Evolutionary conservation across 2,113 vertebrate species (phyloP).

Genomic region (Meles meles): DNA sequence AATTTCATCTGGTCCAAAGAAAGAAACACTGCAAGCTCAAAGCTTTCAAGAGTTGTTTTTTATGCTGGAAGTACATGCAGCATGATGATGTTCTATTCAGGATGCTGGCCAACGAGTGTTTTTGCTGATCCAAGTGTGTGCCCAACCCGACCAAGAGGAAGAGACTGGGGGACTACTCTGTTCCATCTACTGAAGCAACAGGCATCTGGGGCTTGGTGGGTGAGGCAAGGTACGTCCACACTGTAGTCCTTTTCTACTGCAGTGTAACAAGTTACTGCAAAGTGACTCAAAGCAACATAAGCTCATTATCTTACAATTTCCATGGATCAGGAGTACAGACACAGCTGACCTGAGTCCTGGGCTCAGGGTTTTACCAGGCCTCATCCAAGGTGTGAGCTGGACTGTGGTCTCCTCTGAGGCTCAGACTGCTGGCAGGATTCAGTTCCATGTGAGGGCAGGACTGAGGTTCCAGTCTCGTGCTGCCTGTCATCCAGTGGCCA

Average conservation of each 20-base stretch:
- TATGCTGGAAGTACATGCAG: neutral
- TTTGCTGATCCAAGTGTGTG: neutral
- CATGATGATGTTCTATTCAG: neutral
- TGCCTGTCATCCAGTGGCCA: neutral
- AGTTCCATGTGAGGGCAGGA: neutral
- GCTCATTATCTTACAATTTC: neutral
- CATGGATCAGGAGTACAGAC: neutral
- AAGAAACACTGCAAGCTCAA: neutral
- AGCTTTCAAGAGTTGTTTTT: neutral
- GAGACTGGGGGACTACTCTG: neutral
- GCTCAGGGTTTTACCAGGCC: neutral
- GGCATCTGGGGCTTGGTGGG: accelerated
- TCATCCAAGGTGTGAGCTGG: neutral
- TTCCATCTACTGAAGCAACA: neutral
- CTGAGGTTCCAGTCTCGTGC: neutral
- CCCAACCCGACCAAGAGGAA: neutral
- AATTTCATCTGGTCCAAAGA: neutral
- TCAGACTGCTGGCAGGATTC: neutral
- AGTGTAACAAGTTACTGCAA: neutral
- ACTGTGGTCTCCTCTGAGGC: neutral
- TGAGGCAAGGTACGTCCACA: too few species aligned
- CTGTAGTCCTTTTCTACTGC: neutral
- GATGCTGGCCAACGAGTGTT: neutral
- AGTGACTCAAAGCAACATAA: neutral
- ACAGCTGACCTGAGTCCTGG: neutral